phyloP scores from a whole-genome alignment of 2,797 vertebrate species.

The Chelonia mydas region DNA sequence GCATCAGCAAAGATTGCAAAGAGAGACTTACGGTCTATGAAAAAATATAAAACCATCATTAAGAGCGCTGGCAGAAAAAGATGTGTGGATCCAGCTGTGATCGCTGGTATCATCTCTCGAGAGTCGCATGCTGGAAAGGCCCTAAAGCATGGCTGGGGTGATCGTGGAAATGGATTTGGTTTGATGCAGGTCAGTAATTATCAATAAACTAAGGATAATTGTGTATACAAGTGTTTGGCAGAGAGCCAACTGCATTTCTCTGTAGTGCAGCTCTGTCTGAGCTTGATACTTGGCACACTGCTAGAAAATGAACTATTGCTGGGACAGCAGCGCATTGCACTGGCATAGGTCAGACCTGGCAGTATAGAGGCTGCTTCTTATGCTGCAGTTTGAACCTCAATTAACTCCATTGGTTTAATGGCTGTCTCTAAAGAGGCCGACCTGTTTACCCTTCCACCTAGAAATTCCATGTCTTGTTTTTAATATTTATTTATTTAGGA shows the following conservation, averaged over 20 bases:
- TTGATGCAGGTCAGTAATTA: slow-evolving; percentile 72
- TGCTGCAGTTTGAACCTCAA: too few relatives aligned
- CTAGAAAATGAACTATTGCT: background rate
- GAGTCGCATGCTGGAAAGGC: slow-evolving; percentile 51
- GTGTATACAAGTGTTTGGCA: too few relatives aligned
- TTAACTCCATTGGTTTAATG: background rate
- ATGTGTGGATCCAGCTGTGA: slow-evolving; percentile 63
- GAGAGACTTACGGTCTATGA: slow-evolving; percentile 56
- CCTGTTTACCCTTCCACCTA: background rate
- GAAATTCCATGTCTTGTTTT: background rate
- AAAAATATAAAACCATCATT: slow-evolving; percentile 48
- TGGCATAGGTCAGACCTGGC: background rate
- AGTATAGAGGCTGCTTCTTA: background rate
- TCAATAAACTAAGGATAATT: background rate
- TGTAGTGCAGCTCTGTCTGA: background rate
- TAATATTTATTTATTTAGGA: background rate
- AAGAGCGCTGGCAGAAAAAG: slow-evolving; percentile 41
- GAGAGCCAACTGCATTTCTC: background rate
- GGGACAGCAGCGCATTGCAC: background rate
- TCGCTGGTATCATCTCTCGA: slow-evolving; percentile 68
- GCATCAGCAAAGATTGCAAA: slow-evolving; percentile 68
- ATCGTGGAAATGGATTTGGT: slow-evolving; percentile 57
- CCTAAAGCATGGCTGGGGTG: slow-evolving; percentile 25
- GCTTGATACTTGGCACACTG: background rate
- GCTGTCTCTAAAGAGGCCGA: background rate